These are phyloP conservation scores for Atlantisia rogersi DNA, from an alignment of 2,113 vertebrate genomes.

Conservation along the genomic window DNA sequence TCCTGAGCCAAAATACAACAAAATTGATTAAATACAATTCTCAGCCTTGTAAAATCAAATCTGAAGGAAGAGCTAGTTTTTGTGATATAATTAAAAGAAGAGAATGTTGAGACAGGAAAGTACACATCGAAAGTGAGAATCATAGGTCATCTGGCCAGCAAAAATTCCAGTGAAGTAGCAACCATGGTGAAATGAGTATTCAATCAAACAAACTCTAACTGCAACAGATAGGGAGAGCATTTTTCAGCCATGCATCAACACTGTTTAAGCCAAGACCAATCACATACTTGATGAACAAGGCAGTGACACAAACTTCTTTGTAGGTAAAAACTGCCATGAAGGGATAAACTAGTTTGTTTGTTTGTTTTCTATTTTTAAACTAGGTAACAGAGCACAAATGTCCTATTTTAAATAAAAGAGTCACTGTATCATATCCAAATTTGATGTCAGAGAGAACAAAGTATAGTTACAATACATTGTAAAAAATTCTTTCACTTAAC, in stretches of 20 bases:
- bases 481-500: slow-evolving; percentile 2
- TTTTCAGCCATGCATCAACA: background rate
- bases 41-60: background rate
- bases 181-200: background rate
- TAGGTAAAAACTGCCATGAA: background rate
- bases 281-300: background rate
- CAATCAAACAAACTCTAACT: background rate
- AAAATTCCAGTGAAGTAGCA: background rate
- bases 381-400: background rate
- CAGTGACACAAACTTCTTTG: background rate
- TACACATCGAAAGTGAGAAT: background rate
- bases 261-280: background rate
- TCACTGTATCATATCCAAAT: background rate
- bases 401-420: background rate
- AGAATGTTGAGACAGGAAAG: background rate
- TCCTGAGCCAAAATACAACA: background rate
- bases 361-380: background rate
- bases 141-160: background rate
- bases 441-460: background rate
- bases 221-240: background rate
- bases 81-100: background rate
- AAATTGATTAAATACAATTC: background rate
- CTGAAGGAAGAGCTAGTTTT: background rate
- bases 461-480: background rate
- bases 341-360: background rate